Conservation (phyloP, 2,113 vertebrate species). For the Deroptyus accipitrinus region DNA sequence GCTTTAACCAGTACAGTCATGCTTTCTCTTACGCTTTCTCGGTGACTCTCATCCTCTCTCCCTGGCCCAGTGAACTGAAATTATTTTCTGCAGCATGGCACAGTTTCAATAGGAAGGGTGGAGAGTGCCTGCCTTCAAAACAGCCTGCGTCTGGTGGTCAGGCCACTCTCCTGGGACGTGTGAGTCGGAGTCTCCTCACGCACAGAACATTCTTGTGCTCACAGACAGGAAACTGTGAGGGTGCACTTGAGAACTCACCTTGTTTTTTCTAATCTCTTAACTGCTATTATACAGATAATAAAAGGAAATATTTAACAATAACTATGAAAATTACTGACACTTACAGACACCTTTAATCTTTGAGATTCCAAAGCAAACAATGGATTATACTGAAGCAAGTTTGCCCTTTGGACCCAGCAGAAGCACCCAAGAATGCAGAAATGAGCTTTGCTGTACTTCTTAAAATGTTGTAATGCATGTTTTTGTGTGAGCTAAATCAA, state of each 20-base stretch:
- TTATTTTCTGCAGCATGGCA: conserved; percentile 48
- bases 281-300: conserved; percentile 47
- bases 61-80: conserved; percentile 26
- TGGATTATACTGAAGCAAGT: conserved; percentile 15
- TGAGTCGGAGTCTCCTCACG: conserved; percentile 44
- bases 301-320: conserved; percentile 67
- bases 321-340: conserved; percentile 46
- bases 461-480: not conserved
- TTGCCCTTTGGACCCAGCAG: conserved; percentile 5
- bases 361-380: conserved; percentile 48
- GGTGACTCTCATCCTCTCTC: not conserved
- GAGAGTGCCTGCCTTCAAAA: conserved; percentile 53
- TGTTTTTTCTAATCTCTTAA: conserved; percentile 18
- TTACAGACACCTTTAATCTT: conserved; percentile 31
- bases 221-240: conserved; percentile 47
- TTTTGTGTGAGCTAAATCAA: not conserved
- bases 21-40: not conserved
- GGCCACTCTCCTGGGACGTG: not conserved
- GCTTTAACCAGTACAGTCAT: conserved; percentile 42
- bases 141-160: conserved; percentile 53
- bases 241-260: conserved; percentile 41
- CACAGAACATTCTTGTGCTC: conserved; percentile 47
- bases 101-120: conserved; percentile 66
- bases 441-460: conserved; percentile 9
- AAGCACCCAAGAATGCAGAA: conserved; percentile 14